Conservation (phyloP, 2,797 vertebrate genomes). For the Botia kubotai region DNA sequence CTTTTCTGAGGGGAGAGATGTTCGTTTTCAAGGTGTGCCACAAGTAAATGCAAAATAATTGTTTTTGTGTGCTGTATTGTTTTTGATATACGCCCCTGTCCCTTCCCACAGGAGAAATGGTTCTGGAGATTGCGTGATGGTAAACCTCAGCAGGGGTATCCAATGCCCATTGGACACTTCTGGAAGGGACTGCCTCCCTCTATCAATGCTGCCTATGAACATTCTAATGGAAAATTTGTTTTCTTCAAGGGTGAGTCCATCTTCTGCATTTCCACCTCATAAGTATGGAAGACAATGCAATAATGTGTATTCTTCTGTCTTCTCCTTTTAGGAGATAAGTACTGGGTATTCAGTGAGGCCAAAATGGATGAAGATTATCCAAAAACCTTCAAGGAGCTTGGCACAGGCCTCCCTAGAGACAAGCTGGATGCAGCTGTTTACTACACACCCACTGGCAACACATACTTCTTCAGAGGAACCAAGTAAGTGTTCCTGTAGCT, state of each 20-base stretch:
- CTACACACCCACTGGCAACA: slow-evolving; percentile 91
- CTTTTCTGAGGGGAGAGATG: slow-evolving; percentile 89
- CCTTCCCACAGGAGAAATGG: slow-evolving; percentile 84
- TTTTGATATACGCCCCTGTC: neutral
- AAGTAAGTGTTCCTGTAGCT: slow-evolving; percentile 78
- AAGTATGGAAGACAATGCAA: no score
- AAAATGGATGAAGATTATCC: slow-evolving; percentile 87
- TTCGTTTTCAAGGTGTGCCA: slow-evolving; percentile 90
- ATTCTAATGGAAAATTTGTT: slow-evolving; percentile 88
- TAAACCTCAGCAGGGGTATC: slow-evolving; percentile 86
- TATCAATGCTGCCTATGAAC: slow-evolving; percentile 89
- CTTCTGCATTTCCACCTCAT: neutral
- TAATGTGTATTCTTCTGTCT: neutral
- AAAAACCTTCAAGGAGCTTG: slow-evolving; percentile 84
- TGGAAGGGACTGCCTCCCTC: slow-evolving; percentile 88
- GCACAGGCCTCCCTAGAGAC: slow-evolving; percentile 85
- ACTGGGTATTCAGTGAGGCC: slow-evolving; percentile 91
- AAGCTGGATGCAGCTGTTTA: slow-evolving; percentile 87
- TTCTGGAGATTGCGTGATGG: slow-evolving; percentile 90
- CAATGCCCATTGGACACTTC: slow-evolving; percentile 88
- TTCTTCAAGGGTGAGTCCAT: slow-evolving; percentile 91
- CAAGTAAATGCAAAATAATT: neutral
- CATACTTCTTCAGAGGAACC: slow-evolving; percentile 89
- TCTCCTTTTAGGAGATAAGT: slow-evolving; percentile 80
- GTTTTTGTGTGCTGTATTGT: neutral